Percentiles rank a stretch among this genome's conserved stretches.
Conservation (phyloP, 2,797 vertebrate species). For the Decapterus maruadsi region DNA sequence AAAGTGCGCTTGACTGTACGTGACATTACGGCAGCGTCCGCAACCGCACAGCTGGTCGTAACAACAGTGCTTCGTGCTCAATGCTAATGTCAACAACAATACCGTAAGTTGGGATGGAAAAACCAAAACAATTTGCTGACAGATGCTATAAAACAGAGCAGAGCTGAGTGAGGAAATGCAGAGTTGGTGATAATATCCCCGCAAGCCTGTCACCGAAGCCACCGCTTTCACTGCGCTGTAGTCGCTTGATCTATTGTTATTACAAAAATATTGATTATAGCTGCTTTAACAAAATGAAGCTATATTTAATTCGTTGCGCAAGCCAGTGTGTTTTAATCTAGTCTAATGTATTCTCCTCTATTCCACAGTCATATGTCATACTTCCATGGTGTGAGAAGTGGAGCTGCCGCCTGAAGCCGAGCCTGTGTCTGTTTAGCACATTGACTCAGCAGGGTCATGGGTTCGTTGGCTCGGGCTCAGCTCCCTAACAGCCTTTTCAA, state of each 20-base stretch:
- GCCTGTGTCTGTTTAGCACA: constrained; percentile 76
- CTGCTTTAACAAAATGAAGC: constrained; percentile 2
- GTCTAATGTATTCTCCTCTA: constrained; percentile 6
- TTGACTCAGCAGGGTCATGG: constrained; percentile 80
- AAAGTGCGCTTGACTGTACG: background rate
- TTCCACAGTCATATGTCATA: constrained; percentile 32
- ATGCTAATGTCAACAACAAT: background rate
- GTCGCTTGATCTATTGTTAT: background rate
- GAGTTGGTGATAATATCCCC: background rate
- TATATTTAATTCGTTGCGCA: background rate
- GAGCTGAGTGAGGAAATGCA: background rate
- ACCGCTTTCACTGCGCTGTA: background rate
- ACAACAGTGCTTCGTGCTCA: background rate
- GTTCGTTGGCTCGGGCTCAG: constrained; percentile 76
- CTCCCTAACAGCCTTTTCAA: constrained; percentile 82
- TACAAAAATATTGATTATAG: constrained; percentile 9
- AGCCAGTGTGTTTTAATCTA: constrained; percentile 16
- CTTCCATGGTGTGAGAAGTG: constrained; percentile 53
- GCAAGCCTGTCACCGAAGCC: background rate
- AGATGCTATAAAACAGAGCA: background rate
- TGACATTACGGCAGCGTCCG: background rate
- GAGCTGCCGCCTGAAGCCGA: constrained; percentile 49
- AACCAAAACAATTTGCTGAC: background rate
- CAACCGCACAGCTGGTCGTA: background rate
- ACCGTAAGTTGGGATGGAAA: background rate